Percentiles rank a stretch among this genome's conserved stretches.
Conservation (phyloP, 2,797 vertebrate genomes). For the Xyrichtys novacula region DNA sequence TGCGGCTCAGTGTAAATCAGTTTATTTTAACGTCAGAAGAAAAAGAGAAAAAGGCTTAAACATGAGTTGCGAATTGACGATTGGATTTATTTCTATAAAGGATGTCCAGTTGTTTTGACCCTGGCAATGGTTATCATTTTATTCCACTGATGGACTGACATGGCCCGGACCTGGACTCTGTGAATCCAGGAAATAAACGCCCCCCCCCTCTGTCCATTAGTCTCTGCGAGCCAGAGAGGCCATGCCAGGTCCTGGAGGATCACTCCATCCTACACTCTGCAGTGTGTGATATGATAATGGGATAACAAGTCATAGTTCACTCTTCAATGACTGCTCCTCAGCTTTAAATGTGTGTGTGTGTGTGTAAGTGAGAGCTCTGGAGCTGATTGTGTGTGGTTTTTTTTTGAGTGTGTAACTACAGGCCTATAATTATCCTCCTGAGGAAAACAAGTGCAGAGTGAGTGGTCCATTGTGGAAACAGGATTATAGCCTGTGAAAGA, state of each 20-base stretch:
- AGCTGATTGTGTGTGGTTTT: constrained; percentile 7
- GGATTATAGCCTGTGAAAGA: constrained; percentile 90
- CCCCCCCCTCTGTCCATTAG: constrained; percentile 58
- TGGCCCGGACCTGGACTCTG: constrained; percentile 13
- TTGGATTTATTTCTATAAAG: constrained; percentile 15
- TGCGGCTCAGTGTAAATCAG: background rate
- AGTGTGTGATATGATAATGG: constrained; percentile 54
- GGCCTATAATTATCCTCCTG: constrained; percentile 92
- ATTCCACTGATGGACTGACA: constrained; percentile 50
- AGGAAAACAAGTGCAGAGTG: constrained; percentile 91
- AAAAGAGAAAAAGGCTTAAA: background rate
- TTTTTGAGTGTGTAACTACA: constrained; percentile 54
- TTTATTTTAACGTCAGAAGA: background rate
- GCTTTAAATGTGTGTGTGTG: constrained; percentile 7
- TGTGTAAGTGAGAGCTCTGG: constrained; percentile 24
- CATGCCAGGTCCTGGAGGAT: constrained; percentile 19
- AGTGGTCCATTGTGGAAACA: constrained; percentile 90
- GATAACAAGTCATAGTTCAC: constrained; percentile 63
- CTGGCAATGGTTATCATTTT: constrained; percentile 1
- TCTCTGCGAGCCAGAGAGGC: constrained; percentile 29
- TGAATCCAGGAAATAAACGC: constrained; percentile 31
- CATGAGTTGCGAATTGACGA: background rate
- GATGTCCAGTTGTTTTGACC: constrained; percentile 9
- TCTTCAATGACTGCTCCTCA: constrained; percentile 2
- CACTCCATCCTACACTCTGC: constrained; percentile 30